Conservation (phyloP, 2,113 vertebrate species). For the Hirundichthys speculiger region DNA sequence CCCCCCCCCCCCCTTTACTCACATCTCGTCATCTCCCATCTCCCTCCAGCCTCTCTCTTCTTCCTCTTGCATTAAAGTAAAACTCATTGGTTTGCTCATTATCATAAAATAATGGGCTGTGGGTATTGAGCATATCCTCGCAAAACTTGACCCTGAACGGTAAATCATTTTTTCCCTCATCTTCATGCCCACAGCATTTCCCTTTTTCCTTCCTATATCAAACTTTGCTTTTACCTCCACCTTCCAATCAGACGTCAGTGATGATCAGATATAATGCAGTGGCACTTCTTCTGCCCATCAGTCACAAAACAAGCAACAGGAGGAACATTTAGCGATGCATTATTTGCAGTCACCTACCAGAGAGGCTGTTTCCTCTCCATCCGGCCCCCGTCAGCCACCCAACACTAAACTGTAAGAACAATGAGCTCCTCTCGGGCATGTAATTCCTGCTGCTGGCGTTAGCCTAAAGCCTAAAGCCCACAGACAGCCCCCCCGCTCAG, state of each 20-base stretch:
- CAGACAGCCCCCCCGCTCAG: slow-evolving; percentile 10
- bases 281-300: slow-evolving; percentile 20
- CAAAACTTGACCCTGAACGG: slow-evolving; percentile 36
- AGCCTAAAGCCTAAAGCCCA: slow-evolving; percentile 12
- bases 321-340: slow-evolving; percentile 25
- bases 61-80: slow-evolving; percentile 54
- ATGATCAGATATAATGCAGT: slow-evolving; percentile 53
- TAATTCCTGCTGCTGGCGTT: slow-evolving; percentile 36
- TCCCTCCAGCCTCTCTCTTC: slow-evolving; percentile 20
- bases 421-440: slow-evolving; percentile 29
- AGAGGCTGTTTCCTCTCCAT: slow-evolving; percentile 22
- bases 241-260: slow-evolving; percentile 26
- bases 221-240: slow-evolving; percentile 10
- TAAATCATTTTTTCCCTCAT: not conserved
- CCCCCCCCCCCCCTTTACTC: not conserved
- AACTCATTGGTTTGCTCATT: slow-evolving; percentile 71
- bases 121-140: slow-evolving; percentile 53
- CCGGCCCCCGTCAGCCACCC: slow-evolving; percentile 24
- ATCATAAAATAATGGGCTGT: slow-evolving; percentile 81
- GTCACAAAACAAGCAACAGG: slow-evolving; percentile 22
- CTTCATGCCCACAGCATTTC: not conserved
- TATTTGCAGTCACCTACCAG: slow-evolving; percentile 24
- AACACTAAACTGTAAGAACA: slow-evolving; percentile 36
- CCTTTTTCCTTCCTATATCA: slow-evolving; percentile 7
- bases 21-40: slow-evolving; percentile 20